Evolutionary conservation across 2,113 vertebrate genomes (phyloP), one percentile per base, ranked within the genome.

Genomic region (Petroica traversi): DNA sequence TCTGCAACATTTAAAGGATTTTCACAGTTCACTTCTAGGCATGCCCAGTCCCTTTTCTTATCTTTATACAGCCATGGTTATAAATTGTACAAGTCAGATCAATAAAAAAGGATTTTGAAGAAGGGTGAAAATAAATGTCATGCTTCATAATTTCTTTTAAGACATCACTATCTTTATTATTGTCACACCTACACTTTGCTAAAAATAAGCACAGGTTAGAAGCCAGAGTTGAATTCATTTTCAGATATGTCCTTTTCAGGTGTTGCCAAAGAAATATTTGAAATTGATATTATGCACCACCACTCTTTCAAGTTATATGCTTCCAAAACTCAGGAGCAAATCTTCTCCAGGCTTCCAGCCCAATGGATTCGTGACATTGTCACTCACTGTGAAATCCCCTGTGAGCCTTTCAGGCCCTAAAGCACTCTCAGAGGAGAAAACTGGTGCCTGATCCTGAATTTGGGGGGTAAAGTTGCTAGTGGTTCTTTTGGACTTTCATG

Each of bases 41-140:
- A 79, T 79, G 69, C 66, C 57, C 58, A 89, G 79, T 88, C 23
- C 12, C 45, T 74, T 87, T 79, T 82, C 77, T 92, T 89, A 85
- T 81, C 84, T 96, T 83, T 82, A 46, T 72, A 73, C 36, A 85
- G 12, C 49, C 75, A 63, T 64, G 58, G 89, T 94, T 92, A 90
- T 92, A 91, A 93, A 85, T 68, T 85, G 81, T 77, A 61, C 61
- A 79, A 94, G 92, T 64, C 87, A 94, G 82, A 96, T 96, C 96
- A 96, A 95, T 97, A 92, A 88, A 92, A 93, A 78, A 34, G 79
- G 87, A 84, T 91, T 96, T 95, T 89, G 92, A 86, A 95, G 62
- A 86, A 90, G 51, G 49, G 40, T 90, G 93, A 94, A 89, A 95
- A 88, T 90, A 93, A 96, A 97, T 95, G 92, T 92, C 90, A 95